phyloP scores from a whole-genome alignment of 2,113 vertebrate genomes.

The Macroglossus sobrinus region DNA sequence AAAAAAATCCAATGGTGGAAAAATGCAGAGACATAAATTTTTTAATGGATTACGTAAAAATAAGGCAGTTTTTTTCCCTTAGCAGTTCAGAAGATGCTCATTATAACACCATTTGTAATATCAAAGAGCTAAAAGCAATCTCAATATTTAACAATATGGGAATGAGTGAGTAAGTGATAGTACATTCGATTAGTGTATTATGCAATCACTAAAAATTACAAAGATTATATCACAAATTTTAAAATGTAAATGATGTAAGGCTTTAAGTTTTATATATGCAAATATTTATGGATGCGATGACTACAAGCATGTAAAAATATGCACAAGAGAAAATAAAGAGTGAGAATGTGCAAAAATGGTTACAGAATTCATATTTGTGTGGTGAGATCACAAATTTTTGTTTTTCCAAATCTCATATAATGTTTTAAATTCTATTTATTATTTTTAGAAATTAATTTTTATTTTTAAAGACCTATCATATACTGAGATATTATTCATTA shows the following conservation, averaged over 20 bases:
- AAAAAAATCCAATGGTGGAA: slow-evolving; percentile 57
- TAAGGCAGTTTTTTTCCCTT: slow-evolving; percentile 29
- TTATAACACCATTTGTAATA: slow-evolving; percentile 17
- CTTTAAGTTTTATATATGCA: background rate
- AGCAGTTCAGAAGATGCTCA: slow-evolving; percentile 37
- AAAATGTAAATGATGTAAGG: background rate
- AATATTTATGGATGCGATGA: background rate
- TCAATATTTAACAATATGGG: background rate
- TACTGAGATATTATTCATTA: background rate
- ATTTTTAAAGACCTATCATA: background rate
- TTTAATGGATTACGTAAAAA: slow-evolving; percentile 54
- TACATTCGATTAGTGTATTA: background rate
- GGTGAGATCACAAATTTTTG: background rate
- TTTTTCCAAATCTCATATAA: background rate
- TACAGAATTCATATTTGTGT: background rate
- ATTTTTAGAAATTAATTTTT: slow-evolving; percentile 8
- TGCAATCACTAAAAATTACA: background rate
- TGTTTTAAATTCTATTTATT: slow-evolving; percentile 31
- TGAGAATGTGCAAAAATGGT: background rate
- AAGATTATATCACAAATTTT: slow-evolving; percentile 5
- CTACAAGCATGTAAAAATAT: background rate
- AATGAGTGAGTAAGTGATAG: background rate
- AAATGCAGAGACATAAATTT: slow-evolving; percentile 38
- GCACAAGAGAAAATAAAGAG: background rate
- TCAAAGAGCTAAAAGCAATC: slow-evolving; percentile 1